Evolutionary conservation across 2,113 vertebrate genomes (phyloP).

Genomic region (Gambusia holbrooki): DNA sequence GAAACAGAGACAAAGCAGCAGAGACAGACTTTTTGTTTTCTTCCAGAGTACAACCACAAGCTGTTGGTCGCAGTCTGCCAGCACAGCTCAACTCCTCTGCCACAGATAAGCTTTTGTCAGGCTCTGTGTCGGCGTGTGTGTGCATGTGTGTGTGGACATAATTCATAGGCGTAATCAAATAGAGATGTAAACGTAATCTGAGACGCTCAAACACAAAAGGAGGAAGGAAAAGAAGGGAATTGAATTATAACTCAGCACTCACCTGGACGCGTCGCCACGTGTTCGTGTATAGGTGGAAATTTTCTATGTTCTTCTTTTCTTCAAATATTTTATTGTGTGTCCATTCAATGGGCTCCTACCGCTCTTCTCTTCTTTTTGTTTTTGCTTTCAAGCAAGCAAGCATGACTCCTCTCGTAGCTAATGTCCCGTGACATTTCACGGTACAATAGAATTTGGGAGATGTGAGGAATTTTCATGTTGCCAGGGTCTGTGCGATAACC

Average conservation of each 20-base stretch:
- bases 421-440: slow-evolving; percentile 77
- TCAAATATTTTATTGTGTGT: background rate
- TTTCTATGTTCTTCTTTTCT: background rate
- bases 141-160: slow-evolving; percentile 24
- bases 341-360: slow-evolving; percentile 21
- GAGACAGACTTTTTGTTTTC: slow-evolving; percentile 59
- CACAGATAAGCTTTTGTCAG: slow-evolving; percentile 46
- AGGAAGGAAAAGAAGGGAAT: background rate
- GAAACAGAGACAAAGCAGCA: slow-evolving; percentile 59
- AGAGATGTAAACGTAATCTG: slow-evolving; percentile 57
- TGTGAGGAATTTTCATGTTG: slow-evolving; percentile 67
- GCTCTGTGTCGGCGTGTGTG: slow-evolving; percentile 10
- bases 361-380: slow-evolving; percentile 33
- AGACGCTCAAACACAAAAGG: slow-evolving; percentile 24
- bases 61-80: slow-evolving; percentile 73
- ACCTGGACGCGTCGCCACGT: too few species aligned
- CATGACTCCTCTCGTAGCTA: slow-evolving; percentile 76
- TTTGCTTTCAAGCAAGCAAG: slow-evolving; percentile 71
- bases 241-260: too few species aligned
- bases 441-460: slow-evolving; percentile 75
- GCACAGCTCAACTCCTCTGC: slow-evolving; percentile 58
- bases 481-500: slow-evolving; percentile 66
- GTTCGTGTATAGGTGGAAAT: background rate
- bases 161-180: slow-evolving; percentile 64
- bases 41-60: slow-evolving; percentile 72